A percentile compares a stretch with the other conserved stretches of the same genome.
Evolutionary conservation across 35 echinoderm and acorn worm genomes (phyloP).

Genomic region (Heliocidaris erythrogramma): DNA sequence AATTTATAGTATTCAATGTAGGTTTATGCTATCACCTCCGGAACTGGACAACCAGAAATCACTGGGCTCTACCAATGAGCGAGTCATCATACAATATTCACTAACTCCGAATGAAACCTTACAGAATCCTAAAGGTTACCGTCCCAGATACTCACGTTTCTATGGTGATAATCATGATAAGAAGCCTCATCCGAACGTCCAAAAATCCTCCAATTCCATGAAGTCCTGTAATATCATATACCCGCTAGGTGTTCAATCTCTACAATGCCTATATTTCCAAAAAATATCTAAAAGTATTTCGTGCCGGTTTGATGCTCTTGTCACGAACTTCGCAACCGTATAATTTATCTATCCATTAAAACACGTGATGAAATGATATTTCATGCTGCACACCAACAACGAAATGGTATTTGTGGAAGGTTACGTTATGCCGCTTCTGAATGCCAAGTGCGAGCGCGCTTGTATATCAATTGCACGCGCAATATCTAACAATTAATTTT

Average conservation of each 20-base stretch:
- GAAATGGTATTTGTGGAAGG: neutral
- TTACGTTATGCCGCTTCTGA: neutral
- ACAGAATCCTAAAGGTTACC: no score
- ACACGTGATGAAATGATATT: neutral
- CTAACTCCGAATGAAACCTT: no score
- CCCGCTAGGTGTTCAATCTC: neutral
- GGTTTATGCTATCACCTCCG: no score
- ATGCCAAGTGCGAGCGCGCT: neutral
- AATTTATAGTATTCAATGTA: no score
- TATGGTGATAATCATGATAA: neutral
- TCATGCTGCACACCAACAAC: neutral
- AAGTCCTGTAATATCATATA: neutral
- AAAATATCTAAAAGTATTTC: no score
- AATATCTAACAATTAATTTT: neutral
- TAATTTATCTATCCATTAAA: neutral
- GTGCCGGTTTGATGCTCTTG: neutral
- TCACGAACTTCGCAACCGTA: neutral
- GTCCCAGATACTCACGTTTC: neutral
- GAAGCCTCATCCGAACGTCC: neutral
- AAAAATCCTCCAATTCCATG: neutral
- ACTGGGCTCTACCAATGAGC: no score
- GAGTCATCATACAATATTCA: no score
- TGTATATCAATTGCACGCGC: neutral
- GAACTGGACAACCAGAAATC: no score
- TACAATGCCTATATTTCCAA: neutral